Conservation (phyloP, 2,797 vertebrate species). For the Hippocampus kuda region DNA sequence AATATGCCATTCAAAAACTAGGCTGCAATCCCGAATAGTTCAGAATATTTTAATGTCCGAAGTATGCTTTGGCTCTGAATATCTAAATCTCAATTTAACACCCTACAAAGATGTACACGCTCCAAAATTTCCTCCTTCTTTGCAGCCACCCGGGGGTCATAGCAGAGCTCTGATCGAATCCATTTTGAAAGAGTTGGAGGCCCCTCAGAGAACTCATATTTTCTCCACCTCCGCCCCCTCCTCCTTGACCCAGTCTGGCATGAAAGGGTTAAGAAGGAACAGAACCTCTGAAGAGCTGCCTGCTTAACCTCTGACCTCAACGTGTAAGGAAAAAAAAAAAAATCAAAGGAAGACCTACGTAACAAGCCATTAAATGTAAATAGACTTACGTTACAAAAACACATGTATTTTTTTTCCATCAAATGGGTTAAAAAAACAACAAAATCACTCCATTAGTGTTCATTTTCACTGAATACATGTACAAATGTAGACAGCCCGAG, state of each 20-base stretch:
- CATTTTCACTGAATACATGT: constrained; percentile 12
- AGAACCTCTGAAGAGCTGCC: constrained; percentile 59
- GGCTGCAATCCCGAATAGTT: background rate
- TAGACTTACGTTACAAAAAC: constrained; percentile 8
- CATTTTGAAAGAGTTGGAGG: constrained; percentile 32
- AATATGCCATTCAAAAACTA: background rate
- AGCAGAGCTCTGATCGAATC: constrained; percentile 30
- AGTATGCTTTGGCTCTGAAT: too few species aligned
- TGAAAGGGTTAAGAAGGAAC: constrained; percentile 64
- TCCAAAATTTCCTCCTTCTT: constrained; percentile 15
- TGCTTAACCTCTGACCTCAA: constrained; percentile 65
- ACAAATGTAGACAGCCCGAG: constrained; percentile 34
- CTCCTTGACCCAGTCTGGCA: constrained; percentile 37
- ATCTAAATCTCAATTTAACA: background rate
- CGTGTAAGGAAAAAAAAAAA: constrained; percentile 41
- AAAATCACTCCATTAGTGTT: background rate
- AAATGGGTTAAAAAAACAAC: background rate
- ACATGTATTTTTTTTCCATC: constrained; percentile 2
- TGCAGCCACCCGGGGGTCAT: constrained; percentile 20
- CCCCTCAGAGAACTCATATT: constrained; percentile 20
- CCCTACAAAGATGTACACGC: constrained; percentile 13
- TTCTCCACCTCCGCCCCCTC: background rate
- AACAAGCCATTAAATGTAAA: constrained; percentile 20
- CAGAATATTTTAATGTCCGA: background rate
- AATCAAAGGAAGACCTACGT: constrained; percentile 11